Conservation (phyloP, 2,797 vertebrate species). For the Chaunax sp. region DNA sequence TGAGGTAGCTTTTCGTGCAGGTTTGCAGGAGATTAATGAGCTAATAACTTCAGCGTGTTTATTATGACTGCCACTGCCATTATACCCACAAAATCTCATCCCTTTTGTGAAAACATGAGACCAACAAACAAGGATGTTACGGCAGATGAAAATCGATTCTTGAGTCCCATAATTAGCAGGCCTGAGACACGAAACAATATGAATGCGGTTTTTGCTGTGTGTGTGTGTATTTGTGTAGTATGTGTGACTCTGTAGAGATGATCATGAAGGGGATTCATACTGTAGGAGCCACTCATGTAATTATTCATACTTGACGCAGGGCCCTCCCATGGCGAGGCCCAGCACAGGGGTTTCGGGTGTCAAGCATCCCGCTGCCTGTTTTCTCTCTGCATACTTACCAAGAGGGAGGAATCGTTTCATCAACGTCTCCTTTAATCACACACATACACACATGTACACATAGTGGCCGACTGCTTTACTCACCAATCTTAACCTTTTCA, state of each 20-base stretch:
- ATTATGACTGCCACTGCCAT: slow-evolving; percentile 23
- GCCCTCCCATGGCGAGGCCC: slow-evolving; percentile 60
- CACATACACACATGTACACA: neutral
- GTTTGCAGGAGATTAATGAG: slow-evolving; percentile 54
- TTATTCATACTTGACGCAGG: slow-evolving; percentile 61
- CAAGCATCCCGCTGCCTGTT: slow-evolving; percentile 61
- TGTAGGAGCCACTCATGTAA: slow-evolving; percentile 59
- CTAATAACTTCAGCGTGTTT: slow-evolving; percentile 29
- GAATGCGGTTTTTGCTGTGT: slow-evolving; percentile 34
- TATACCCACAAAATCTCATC: slow-evolving; percentile 28
- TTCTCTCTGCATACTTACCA: slow-evolving; percentile 53
- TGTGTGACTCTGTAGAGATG: slow-evolving; percentile 40
- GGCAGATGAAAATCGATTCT: slow-evolving; percentile 52
- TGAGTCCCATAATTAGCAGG: slow-evolving; percentile 49
- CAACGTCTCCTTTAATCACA: slow-evolving; percentile 68
- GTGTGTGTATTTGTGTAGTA: slow-evolving; percentile 6
- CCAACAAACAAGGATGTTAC: slow-evolving; percentile 23
- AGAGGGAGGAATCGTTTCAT: slow-evolving; percentile 66
- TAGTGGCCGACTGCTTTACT: slow-evolving; percentile 33
- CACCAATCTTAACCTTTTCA: slow-evolving; percentile 5
- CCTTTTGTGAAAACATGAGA: slow-evolving; percentile 35
- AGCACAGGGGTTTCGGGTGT: slow-evolving; percentile 57
- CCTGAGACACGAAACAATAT: slow-evolving; percentile 35
- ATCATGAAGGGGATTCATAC: slow-evolving; percentile 51
- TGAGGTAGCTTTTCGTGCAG: neutral